Evolutionary conservation across 2,113 vertebrate species (phyloP), one percentile per base, ranked within the genome.

Genomic region (Xiphorhynchus elegans): DNA sequence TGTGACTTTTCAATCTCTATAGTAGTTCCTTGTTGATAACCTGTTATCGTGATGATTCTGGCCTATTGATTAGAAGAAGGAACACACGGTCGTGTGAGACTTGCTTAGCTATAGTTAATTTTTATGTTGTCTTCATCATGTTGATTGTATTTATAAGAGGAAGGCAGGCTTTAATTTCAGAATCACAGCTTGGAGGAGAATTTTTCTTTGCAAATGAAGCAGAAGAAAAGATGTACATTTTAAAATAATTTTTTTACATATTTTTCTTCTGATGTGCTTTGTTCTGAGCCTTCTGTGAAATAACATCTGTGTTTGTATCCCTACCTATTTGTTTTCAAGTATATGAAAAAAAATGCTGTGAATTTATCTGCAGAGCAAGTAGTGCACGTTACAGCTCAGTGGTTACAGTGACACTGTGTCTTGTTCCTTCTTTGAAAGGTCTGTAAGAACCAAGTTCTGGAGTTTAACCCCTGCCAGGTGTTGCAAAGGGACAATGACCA

Each of bases 301-400:
- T 70, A 67, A 31, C 17, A 83, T 24, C 46, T 79, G 4, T 84
- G 24, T 53, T 87, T 76, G 17, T 58, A 75, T 82, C 62, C n/a
- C 16, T 91, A 79, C 81, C 59, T 83, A 12, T 84, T 83, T 66
- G 13, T 68, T 82, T 90, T n/a, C 35, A 90, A 42, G 25, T 52
- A 8, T 16, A 24, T 83, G 17, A 14, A 53, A 33, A 74, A 85
- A 68, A 8, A 3, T 4, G 3, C 2, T 47, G 13, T 67, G 59
- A 28, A 42, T 79, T 76, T 85, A 9, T 84, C 28, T 83, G 10
- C 26, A 6, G 33, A 53, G 53, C 5, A 58, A 63, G 16, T 66
- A 6, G 13, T 60, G 42, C 15, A 17, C 31, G 1, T 12, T 56
- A 4, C 20, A 68, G 35, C 23, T 73, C 11, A 4, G 5, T 47